Evolutionary conservation across 1,140 invertebrate species (phyloP).

Genomic region (Dinoponera quadriceps): DNA sequence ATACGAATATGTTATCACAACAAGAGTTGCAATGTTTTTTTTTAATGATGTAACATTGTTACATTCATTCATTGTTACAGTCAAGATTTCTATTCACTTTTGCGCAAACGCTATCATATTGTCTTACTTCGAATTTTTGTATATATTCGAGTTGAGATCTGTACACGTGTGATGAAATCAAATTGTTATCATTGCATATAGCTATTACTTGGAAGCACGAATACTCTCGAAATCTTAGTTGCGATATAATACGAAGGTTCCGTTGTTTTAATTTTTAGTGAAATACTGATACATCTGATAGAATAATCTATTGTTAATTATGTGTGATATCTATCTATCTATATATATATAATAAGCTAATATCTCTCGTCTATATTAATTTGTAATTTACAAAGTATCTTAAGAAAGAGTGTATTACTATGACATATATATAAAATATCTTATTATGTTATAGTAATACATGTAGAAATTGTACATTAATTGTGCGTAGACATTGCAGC

Average conservation of each 20-base stretch:
- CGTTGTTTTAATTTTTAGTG: background rate
- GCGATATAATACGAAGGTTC: background rate
- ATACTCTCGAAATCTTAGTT: background rate
- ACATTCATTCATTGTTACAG: too few species aligned
- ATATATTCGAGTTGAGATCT: constrained; percentile 30
- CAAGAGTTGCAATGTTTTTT: constrained; percentile 6
- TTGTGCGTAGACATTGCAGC: constrained; percentile 20
- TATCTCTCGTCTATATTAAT: constrained; percentile 1
- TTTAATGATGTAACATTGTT: too few species aligned
- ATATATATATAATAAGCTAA: constrained; percentile 32
- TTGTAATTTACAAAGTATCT: background rate
- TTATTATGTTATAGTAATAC: constrained; percentile 11
- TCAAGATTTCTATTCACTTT: constrained; percentile 40
- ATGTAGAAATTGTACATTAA: constrained; percentile 22
- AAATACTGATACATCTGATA: constrained; percentile 8
- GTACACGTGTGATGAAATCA: constrained; percentile 5
- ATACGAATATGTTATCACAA: background rate
- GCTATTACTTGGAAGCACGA: background rate
- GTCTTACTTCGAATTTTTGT: constrained; percentile 26
- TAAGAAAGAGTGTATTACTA: background rate
- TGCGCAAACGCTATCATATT: background rate
- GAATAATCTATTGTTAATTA: constrained; percentile 6
- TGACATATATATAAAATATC: background rate
- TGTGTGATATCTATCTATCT: constrained; percentile 8
- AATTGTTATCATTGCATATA: constrained; percentile 33